These are phyloP conservation scores for Ptychoptera contaminata DNA, from an alignment of 2,888 invertebrate species.

Conservation along the genomic window DNA sequence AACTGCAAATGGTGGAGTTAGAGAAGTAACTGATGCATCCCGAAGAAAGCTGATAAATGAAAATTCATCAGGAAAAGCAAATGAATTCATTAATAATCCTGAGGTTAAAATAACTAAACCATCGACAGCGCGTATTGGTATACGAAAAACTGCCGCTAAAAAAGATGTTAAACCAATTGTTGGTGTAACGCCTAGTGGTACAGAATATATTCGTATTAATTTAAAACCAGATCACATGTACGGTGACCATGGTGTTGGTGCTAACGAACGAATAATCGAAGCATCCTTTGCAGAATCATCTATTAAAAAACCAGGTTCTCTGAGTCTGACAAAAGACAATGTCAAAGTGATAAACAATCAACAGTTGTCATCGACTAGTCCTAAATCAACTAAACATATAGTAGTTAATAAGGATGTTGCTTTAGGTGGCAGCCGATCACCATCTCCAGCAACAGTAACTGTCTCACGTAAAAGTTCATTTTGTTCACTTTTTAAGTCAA, in stretches of 20 bases:
- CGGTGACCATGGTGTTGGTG: conserved; percentile 37
- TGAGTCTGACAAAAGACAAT: conserved; percentile 35
- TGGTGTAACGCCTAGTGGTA: conserved; percentile 27
- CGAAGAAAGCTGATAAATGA: conserved; percentile 16
- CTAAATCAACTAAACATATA: conserved; percentile 28
- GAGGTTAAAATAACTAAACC: conserved; percentile 4
- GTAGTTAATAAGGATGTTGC: conserved; percentile 16
- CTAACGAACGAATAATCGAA: conserved; percentile 25
- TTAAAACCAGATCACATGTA: conserved; percentile 62
- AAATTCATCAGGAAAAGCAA: not conserved
- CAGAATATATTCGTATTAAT: conserved; percentile 48
- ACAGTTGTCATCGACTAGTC: conserved; percentile 33
- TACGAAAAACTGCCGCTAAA: not conserved
- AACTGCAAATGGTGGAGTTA: conserved; percentile 4
- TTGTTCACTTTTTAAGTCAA: conserved; percentile 62
- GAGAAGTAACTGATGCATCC: conserved; percentile 8
- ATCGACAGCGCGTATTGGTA: not conserved
- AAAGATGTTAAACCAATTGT: conserved; percentile 15
- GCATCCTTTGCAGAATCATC: conserved; percentile 18
- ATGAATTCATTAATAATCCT: not conserved
- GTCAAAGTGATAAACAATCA: conserved; percentile 25
- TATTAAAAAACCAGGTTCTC: conserved; percentile 41
- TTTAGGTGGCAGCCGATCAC: conserved; percentile 34
- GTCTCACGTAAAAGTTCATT: conserved; percentile 67
- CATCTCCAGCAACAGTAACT: conserved; percentile 49